Conservation (phyloP, 2,113 vertebrate genomes). For the Phoenicopterus ruber region DNA sequence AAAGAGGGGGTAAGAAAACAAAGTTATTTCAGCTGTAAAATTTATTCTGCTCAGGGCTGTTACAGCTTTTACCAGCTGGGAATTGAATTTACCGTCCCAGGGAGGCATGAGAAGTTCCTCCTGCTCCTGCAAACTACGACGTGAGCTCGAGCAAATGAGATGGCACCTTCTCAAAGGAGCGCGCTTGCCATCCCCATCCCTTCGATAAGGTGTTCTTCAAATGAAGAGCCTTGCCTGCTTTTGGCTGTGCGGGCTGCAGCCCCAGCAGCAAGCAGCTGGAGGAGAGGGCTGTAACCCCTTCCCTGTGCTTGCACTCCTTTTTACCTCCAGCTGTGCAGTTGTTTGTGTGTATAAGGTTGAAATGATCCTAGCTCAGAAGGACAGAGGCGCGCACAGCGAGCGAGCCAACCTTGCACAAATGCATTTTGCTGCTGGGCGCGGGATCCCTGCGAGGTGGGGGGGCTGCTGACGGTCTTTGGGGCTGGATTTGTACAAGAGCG, state of each 20-base stretch:
- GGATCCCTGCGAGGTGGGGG: too few relatives aligned
- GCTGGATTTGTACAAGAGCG: not conserved
- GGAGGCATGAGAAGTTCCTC: not conserved
- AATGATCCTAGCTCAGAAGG: not conserved
- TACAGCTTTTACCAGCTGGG: not conserved
- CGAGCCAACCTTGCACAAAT: not conserved
- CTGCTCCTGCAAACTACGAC: not conserved
- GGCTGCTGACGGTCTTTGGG: not conserved
- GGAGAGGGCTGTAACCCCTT: not conserved
- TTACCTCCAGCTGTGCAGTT: not conserved
- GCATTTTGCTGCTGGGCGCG: rapidly evolving
- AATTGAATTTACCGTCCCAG: not conserved
- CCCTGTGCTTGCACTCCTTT: too few relatives aligned
- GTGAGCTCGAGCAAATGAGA: not conserved
- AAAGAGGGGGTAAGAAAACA: not conserved
- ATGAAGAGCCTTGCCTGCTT: not conserved
- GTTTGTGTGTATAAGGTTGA: not conserved
- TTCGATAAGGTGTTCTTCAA: not conserved
- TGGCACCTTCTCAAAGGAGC: not conserved
- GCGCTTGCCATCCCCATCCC: rapidly evolving
- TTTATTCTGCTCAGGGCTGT: not conserved
- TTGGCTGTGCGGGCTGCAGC: not conserved
- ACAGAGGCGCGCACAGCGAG: not conserved
- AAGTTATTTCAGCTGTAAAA: not conserved
- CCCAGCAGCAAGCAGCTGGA: not conserved